Base-by-base conservation (phyloP, 2,113 vertebrate genomes). In the Sarotherodon lohbergeri region DNA sequence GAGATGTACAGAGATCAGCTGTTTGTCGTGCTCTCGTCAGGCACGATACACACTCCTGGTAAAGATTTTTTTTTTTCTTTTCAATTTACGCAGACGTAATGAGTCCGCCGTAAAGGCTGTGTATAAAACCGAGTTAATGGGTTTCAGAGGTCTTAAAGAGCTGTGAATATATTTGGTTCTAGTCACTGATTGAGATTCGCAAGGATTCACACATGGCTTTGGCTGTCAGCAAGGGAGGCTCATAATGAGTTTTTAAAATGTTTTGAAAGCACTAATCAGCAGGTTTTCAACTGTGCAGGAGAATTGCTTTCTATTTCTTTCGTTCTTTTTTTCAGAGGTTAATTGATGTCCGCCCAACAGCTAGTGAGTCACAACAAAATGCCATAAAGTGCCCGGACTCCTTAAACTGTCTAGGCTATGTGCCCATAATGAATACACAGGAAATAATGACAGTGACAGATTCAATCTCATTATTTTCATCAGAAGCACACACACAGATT, bases 391-490 rank as follows among this genome's bases (percentile, higher is more conserved):
- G 90, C 71, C 83, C 88, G 90, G 76, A 86, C 55, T 84, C 81
- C 63, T 90, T 59, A 46, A 56, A 85, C 85, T 85, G 54, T 84
- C 73, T n/a, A 90, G 89, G 88, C 84, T 48, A 68, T 16, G 39
- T 92, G 92, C 87, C 90, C 90, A 66, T 80, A 48, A 71, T 86
- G 54, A 90, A 94, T 13, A 87, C 78, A 90, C 81, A 71, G 56
- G 83, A 84, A 81, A 68, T 57, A 78, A 81, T 50, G 61, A 73
- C 83, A 78, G 89, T 88, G 87, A 85, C 86, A 57, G 87, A 91
- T 91, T 81, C 57, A 84, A 24, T 92, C 92, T 92, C 90, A 85
- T 93, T 93, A 93, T 94, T 93, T 91, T 88, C 86, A 90, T 91
- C 36, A 88, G 82, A 89, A 78, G 73, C 73, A 34, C 73, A 78